Percentiles rank a stretch among this genome's conserved stretches.
These are phyloP conservation scores for Ornithoptera alexandrae DNA, from an alignment of 2,888 invertebrate species.

Conservation along the genomic window DNA sequence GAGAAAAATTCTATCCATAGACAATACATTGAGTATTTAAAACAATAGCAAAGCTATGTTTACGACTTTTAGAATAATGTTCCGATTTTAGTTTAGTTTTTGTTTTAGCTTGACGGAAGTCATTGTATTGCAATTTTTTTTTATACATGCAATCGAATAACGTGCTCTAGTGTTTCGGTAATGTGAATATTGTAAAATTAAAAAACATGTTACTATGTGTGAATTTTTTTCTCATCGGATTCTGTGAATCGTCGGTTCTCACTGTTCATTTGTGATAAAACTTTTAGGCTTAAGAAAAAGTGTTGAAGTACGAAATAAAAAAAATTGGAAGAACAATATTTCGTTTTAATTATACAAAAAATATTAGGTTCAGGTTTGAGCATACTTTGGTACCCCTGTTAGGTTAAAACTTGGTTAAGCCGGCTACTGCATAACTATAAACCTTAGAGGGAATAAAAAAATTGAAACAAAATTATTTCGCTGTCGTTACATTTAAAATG, in stretches of 20 bases:
- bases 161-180: not conserved
- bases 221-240: constrained; percentile 50
- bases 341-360: constrained; percentile 12
- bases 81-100: constrained; percentile 9
- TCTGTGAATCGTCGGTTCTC: constrained; percentile 77
- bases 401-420: too few relatives aligned
- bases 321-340: constrained; percentile 3
- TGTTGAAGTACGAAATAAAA: constrained; percentile 52
- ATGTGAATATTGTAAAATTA: constrained; percentile 29
- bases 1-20: too few relatives aligned
- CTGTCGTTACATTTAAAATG: too few relatives aligned
- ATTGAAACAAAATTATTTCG: too few relatives aligned
- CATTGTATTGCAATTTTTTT: not conserved
- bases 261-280: constrained; percentile 76
- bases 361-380: too few relatives aligned
- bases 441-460: too few relatives aligned
- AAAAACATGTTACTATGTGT: constrained; percentile 51
- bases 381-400: too few relatives aligned
- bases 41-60: constrained; percentile 27
- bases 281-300: constrained; percentile 60
- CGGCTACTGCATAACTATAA: too few relatives aligned
- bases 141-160: constrained; percentile 7
- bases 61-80: constrained; percentile 13
- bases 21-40: not conserved
- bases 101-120: constrained; percentile 1